Evolutionary conservation across 2,888 invertebrate species (phyloP), one percentile per base, ranked within the genome.

Genomic region (Sarcophaga rosellei): DNA sequence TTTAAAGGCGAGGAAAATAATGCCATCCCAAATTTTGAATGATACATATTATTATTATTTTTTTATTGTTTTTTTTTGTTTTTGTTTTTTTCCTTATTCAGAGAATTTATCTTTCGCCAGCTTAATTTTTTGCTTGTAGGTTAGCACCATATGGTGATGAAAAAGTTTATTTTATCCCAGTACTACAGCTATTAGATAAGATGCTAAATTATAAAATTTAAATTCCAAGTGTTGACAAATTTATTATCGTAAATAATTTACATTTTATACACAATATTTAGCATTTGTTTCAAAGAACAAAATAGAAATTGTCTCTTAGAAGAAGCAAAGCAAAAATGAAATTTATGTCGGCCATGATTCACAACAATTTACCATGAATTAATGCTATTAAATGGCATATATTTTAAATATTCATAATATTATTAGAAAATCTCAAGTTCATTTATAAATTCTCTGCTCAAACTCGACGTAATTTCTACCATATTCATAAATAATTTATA

Each of bases 61-160:
- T n/a, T 47, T 21, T 21, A 8, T 21, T 6, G 35, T 23, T 12
- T 57, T 25, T 15, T n/a, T n/a, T n/a, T 59, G 1, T 21, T 17
- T 2, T 53, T 47, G 3, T 47, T 47, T 15, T 4, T 47, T 47
- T 12, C 47, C 1, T 47, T 35, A 35, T 35, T 35, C 10, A 35
- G 5, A 17, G 53, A 53, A 53, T 53, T 53, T 53, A 53, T 53
- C 17, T 53, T 53, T 53, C 17, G 53, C 5, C 53, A 5, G 53
- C 10, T 53, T 12, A 53, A 53, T 53, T 15, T 53, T 66, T 65
- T 23, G 57, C 25, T 23, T 45, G 63, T 69, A 62, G 23, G 65
- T 77, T 81, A 65, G 81, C 81, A 78, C 77, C 86, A 86, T 74
- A 84, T 86, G 83, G 83, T 84, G 81, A 70, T 81, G 73, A 84